These are phyloP conservation scores for Callithrix jacchus DNA, from an alignment of 2,113 vertebrate genomes.

Conservation along the genomic window DNA sequence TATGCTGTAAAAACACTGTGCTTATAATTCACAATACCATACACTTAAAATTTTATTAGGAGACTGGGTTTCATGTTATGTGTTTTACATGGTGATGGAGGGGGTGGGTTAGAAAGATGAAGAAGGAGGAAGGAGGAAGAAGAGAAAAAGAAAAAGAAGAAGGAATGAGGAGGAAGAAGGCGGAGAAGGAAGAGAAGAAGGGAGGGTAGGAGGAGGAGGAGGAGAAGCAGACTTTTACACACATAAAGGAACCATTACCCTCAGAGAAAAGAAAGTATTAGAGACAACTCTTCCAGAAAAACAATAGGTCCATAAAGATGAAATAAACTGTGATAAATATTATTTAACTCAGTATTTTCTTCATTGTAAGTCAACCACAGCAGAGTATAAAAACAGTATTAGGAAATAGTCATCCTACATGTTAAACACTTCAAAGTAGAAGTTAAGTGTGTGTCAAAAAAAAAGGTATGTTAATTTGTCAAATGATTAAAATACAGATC, in stretches of 20 bases:
- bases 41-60: not conserved
- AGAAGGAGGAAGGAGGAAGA: not conserved
- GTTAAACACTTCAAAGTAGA: not conserved
- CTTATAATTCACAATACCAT: not conserved
- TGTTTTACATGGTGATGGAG: not conserved
- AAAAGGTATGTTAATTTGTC: not conserved
- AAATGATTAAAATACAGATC: constrained; percentile 21
- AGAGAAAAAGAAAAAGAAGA: too few species aligned
- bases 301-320: not conserved
- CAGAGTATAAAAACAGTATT: not conserved
- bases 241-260: not conserved
- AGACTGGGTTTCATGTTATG: not conserved
- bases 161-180: too few species aligned
- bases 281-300: not conserved
- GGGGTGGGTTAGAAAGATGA: not conserved
- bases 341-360: not conserved
- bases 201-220: too few species aligned
- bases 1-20: not conserved
- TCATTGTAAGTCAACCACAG: not conserved
- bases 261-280: not conserved
- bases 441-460: not conserved
- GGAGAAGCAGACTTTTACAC: not conserved
- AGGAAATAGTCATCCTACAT: not conserved
- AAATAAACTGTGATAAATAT: not conserved
- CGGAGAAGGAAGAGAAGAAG: too few species aligned